Percentiles rank a stretch among this genome's conserved stretches.
Evolutionary conservation across 2,113 vertebrate genomes (phyloP).

Genomic region (Eonycteris spelaea): DNA sequence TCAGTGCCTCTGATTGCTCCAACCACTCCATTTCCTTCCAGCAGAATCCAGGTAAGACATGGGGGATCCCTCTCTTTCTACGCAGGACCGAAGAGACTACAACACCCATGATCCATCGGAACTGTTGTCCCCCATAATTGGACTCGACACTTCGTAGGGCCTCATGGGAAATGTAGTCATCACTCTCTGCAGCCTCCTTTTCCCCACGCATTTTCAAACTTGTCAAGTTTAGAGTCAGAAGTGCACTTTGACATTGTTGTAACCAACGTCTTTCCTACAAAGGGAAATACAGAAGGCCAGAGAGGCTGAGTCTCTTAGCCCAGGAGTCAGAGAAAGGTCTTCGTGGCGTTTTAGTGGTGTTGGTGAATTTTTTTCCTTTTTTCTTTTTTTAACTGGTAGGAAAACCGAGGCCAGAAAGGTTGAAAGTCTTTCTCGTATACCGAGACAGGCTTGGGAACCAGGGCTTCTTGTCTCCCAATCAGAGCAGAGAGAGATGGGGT

Average conservation of each 20-base stretch:
- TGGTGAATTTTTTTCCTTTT: background rate
- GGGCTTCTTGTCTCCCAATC: background rate
- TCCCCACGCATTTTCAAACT: background rate
- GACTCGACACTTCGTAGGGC: background rate
- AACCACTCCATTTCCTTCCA: background rate
- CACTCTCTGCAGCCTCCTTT: background rate
- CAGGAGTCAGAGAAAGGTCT: background rate
- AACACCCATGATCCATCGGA: background rate
- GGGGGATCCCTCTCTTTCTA: no score
- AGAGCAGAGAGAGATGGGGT: background rate
- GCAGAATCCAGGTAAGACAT: background rate
- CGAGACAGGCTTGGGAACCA: background rate
- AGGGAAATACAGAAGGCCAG: background rate
- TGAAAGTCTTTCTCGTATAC: background rate
- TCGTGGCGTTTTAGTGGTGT: background rate
- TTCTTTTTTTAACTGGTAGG: background rate
- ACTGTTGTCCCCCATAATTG: background rate
- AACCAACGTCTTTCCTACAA: background rate
- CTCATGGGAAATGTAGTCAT: slow-evolving; percentile 4
- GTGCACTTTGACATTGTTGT: background rate
- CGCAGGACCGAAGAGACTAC: background rate
- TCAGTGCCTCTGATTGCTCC: background rate
- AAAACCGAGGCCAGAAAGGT: background rate
- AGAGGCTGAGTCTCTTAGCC: background rate
- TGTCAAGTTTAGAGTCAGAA: background rate